A percentile compares a stretch with the other conserved stretches of the same genome.
phyloP scores from a whole-genome alignment of 1,140 invertebrate genomes.

The Vanessa atalanta region DNA sequence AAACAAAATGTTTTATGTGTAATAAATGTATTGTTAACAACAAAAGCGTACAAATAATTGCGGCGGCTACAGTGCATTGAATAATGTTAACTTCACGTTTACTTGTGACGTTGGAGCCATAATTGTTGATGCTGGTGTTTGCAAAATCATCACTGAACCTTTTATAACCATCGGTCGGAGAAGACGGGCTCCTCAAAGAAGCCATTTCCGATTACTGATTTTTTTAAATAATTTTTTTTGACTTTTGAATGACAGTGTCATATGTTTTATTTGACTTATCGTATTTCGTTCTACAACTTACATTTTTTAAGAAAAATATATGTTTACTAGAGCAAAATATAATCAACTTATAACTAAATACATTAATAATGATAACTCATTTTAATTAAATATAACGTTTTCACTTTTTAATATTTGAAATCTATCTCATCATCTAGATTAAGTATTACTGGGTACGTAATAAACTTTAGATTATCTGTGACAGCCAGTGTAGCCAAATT shows the following conservation, averaged over 20 bases:
- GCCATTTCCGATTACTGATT: slow-evolving; percentile 76
- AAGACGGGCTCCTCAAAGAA: slow-evolving; percentile 77
- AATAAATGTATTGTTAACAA: slow-evolving; percentile 76
- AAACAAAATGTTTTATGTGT: slow-evolving; percentile 72
- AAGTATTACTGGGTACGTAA: too few species aligned
- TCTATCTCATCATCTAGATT: too few species aligned
- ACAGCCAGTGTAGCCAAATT: not conserved
- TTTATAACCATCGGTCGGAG: slow-evolving; percentile 82
- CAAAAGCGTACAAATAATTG: slow-evolving; percentile 70
- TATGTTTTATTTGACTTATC: slow-evolving; percentile 15
- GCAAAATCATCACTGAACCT: slow-evolving; percentile 81
- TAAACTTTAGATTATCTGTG: slow-evolving; percentile 22
- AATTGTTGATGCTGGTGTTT: slow-evolving; percentile 81
- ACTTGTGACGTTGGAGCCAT: slow-evolving; percentile 81
- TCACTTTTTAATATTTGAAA: too few species aligned
- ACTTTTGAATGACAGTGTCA: slow-evolving; percentile 29
- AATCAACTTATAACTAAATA: too few species aligned
- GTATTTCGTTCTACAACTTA: not conserved
- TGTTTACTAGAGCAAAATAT: too few species aligned
- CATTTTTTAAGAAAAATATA: too few species aligned
- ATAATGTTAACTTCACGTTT: slow-evolving; percentile 74
- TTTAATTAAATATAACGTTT: too few species aligned
- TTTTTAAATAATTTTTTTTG: slow-evolving; percentile 41
- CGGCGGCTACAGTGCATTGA: slow-evolving; percentile 74
- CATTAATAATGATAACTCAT: too few species aligned